These are phyloP conservation scores for Peromyscus aztecus DNA, from an alignment of 2,797 vertebrate species.

Conservation along the genomic window DNA sequence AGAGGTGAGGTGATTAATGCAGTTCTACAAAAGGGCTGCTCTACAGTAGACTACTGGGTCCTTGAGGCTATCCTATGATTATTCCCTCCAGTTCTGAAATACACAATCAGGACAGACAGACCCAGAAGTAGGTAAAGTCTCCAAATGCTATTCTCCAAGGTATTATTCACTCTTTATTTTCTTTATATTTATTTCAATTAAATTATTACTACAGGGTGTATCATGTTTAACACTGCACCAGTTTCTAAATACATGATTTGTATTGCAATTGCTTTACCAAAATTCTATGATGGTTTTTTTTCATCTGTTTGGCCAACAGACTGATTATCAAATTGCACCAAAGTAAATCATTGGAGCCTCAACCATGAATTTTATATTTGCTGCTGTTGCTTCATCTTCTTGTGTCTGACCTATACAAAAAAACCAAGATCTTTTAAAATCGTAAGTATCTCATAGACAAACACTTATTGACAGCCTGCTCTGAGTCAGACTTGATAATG, in stretches of 20 bases:
- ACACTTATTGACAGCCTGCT: slow-evolving; percentile 33
- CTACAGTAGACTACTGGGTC: not conserved
- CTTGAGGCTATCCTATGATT: not conserved
- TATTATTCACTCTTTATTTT: not conserved
- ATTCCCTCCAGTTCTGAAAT: not conserved
- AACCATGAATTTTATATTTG: slow-evolving; percentile 57
- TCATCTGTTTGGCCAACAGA: not conserved
- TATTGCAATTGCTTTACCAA: not conserved
- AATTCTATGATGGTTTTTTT: not conserved
- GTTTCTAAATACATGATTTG: slow-evolving; percentile 26
- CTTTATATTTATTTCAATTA: slow-evolving; percentile 31
- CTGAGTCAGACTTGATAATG: slow-evolving; percentile 40
- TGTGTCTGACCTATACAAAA: slow-evolving; percentile 35
- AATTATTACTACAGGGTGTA: slow-evolving; percentile 1
- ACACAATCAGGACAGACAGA: not conserved
- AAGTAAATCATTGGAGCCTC: slow-evolving; percentile 29
- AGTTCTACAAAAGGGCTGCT: not conserved
- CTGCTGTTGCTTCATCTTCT: slow-evolving; percentile 53
- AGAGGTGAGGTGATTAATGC: not conserved
- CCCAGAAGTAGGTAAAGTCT: not conserved
- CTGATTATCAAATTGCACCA: not conserved
- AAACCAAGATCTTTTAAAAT: slow-evolving; percentile 52
- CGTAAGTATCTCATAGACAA: slow-evolving; percentile 65
- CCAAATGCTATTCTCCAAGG: slow-evolving; percentile 5
- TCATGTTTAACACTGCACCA: not conserved